Conservation (phyloP, 2,113 vertebrate species). For the Centropus unirufus region DNA sequence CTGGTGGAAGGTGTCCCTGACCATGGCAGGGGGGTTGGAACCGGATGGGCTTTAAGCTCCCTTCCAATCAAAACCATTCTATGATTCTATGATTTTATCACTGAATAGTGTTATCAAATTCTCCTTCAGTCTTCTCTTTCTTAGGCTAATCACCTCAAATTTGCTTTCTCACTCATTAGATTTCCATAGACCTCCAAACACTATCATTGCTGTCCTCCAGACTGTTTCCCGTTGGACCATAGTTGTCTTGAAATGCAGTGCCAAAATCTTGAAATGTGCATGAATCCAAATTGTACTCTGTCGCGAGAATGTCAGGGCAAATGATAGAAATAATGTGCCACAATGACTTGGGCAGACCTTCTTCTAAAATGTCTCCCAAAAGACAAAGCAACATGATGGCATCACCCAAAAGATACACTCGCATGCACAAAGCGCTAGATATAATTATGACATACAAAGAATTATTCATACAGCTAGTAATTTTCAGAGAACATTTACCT, state of each 20-base stretch:
- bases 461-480: background rate
- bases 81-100: no score
- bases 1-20: no score
- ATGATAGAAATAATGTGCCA: background rate
- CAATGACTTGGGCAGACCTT: fast-evolving
- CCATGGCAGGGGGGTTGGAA: no score
- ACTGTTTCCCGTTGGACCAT: background rate
- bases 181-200: background rate
- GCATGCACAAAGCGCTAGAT: no score
- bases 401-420: background rate
- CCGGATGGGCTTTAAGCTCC: no score
- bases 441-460: background rate
- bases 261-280: background rate
- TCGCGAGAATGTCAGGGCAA: background rate
- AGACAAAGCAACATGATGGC: background rate
- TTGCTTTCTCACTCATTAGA: background rate
- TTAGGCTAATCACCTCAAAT: background rate
- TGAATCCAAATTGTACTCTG: background rate
- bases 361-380: background rate
- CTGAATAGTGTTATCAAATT: background rate
- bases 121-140: background rate
- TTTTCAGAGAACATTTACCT: background rate
- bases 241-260: background rate
- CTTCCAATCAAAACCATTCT: no score
- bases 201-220: background rate